Percentiles rank a stretch among this genome's conserved stretches.
These are phyloP conservation scores for Drosophila bipectinata DNA, from an alignment of 1,140 invertebrate genomes.

Conservation along the genomic window DNA sequence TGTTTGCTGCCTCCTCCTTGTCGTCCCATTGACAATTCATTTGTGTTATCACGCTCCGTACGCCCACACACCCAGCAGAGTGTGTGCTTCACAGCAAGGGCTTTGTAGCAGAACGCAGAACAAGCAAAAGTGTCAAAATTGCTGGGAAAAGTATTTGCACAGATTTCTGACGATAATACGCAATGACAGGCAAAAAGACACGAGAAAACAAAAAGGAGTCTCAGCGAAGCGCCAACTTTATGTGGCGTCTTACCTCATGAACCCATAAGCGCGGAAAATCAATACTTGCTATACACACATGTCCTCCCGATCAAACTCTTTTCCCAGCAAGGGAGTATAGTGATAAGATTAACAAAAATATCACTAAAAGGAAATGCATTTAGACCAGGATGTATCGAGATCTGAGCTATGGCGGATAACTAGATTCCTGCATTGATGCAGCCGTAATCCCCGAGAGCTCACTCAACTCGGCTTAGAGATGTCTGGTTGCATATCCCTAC, in stretches of 20 bases:
- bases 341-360: too few relatives aligned
- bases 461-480: too few relatives aligned
- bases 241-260: not conserved
- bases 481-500: conserved; percentile 11
- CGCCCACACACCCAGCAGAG: not conserved
- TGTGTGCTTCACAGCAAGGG: conserved; percentile 12
- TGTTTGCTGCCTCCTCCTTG: conserved; percentile 51
- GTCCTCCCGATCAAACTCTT: not conserved
- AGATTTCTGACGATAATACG: conserved; percentile 45
- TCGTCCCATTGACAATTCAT: conserved; percentile 75
- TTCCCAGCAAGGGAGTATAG: too few relatives aligned
- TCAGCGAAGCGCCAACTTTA: not conserved
- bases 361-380: not conserved
- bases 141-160: conserved; percentile 45
- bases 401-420: not conserved
- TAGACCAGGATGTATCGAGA: not conserved
- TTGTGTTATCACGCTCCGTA: conserved; percentile 52
- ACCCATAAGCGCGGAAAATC: not conserved
- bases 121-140: conserved; percentile 47
- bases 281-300: not conserved
- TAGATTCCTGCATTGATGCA: not conserved
- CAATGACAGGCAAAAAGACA: conserved; percentile 31
- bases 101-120: conserved; percentile 49
- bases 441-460: not conserved
- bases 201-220: conserved; percentile 2